Evolutionary conservation across 2,797 vertebrate species (phyloP), one percentile per base, ranked within the genome.

Genomic region (Aphelocoma californica): DNA sequence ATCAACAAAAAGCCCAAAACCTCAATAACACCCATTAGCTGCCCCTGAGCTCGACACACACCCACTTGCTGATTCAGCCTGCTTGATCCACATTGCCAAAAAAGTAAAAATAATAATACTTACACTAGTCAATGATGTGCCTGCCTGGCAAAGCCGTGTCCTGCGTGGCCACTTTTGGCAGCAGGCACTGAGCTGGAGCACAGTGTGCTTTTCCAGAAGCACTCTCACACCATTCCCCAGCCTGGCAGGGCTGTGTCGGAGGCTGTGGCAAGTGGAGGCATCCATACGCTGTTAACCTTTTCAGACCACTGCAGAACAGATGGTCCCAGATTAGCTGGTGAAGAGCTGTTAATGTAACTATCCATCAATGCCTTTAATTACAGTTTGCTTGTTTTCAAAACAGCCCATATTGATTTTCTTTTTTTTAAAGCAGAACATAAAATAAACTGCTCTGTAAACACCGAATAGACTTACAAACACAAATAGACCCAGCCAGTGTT

Each of bases 331-430:
- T 95, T 73, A 94, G 90, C 83, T 74, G 92, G 50, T 95, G 92
- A 92, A 9, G 10, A 64, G 75, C 67, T 93, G 95, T 48, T 91
- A 74, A 92, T 90, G 82, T 21, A 93, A 74, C 82, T 36, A 82
- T 78, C 94, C 86, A 89, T 95, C 93, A 95, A n/a, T 80, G 91
- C 75, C 62, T 85, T 88, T 86, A 91, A 92, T 94, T 86, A 78
- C 90, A 67, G 29, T 69, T 78, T 91, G 61, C 85, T 71, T 92
- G 79, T 88, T 94, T 92, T 91, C 93, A 74, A 88, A 94, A 88
- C 69, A 81, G 81, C 32, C 45, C 42, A 15, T 67, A 71, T 42
- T 91, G 90, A 61, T 71, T 79, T 80, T 62, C 70, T 66, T 70
- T 38, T 64, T 95, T 70, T 67, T 26, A 15, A 56, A 87, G 64